phyloP scores from a whole-genome alignment of 2,113 vertebrate genomes.

The Paraplagusia blochii region DNA sequence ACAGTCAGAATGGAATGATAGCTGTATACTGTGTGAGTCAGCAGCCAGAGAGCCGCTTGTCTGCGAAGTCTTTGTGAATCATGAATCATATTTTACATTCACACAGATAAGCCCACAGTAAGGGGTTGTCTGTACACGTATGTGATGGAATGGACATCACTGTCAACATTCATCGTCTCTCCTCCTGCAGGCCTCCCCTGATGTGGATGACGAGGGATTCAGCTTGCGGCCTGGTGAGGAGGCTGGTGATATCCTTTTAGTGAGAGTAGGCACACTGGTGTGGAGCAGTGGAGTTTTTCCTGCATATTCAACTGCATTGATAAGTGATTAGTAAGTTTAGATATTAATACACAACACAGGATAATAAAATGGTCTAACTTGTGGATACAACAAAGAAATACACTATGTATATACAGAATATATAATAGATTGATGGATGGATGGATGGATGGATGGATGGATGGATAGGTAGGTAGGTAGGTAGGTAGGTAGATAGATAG shows the following conservation, averaged over 20 bases:
- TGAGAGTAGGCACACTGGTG: not conserved
- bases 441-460: no score
- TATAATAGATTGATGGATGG: no score
- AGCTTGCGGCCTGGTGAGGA: constrained; percentile 91
- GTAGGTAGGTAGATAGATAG: no score
- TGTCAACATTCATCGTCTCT: constrained; percentile 1
- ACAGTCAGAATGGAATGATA: constrained; percentile 7
- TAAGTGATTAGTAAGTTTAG: no score
- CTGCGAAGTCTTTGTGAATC: constrained; percentile 36
- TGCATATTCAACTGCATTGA: constrained; percentile 45
- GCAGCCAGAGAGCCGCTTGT: constrained; percentile 29
- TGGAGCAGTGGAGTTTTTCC: not conserved
- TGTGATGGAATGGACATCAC: constrained; percentile 3
- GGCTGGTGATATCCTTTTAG: constrained; percentile 90
- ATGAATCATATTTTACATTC: constrained; percentile 18
- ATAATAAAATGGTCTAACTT: constrained; percentile 38
- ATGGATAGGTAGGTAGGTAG: no score
- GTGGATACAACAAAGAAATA: no score
- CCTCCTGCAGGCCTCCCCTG: constrained; percentile 86
- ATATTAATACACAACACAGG: no score
- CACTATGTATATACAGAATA: no score
- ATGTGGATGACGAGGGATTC: constrained; percentile 96
- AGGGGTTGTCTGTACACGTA: constrained; percentile 8
- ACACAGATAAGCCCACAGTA: constrained; percentile 2
- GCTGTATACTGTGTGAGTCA: constrained; percentile 37